These are phyloP conservation scores for Sebastes flavidus DNA, from an alignment of 2,797 vertebrate genomes.

Conservation along the genomic window DNA sequence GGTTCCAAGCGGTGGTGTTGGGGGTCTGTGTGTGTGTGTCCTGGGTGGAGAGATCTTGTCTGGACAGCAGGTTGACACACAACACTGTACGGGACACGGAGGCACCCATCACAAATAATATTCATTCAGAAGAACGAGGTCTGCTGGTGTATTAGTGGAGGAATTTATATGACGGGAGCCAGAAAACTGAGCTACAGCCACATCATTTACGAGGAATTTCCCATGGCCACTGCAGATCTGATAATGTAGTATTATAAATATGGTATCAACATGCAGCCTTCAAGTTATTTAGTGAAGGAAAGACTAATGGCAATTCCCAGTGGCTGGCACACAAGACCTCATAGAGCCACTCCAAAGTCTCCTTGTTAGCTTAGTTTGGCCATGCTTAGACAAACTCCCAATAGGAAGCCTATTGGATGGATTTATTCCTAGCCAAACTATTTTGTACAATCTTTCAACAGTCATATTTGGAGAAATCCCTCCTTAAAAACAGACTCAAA, in stretches of 20 bases:
- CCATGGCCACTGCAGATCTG: background rate
- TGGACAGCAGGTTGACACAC: constrained; percentile 56
- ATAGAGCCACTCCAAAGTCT: background rate
- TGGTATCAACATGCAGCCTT: constrained; percentile 1
- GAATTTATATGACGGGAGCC: constrained; percentile 57
- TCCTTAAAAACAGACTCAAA: background rate
- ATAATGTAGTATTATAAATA: constrained; percentile 8
- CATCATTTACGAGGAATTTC: constrained; percentile 54
- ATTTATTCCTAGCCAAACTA: too few relatives aligned
- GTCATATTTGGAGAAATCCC: background rate
- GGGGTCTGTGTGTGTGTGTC: constrained; percentile 33
- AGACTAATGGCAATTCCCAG: background rate
- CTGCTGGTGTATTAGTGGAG: constrained; percentile 39
- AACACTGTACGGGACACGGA: constrained; percentile 29
- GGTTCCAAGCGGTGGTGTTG: constrained; percentile 65
- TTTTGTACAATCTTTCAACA: background rate
- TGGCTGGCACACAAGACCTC: background rate
- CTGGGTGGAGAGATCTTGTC: constrained; percentile 65
- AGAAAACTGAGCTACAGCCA: constrained; percentile 23
- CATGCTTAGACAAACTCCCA: background rate
- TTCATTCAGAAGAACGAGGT: constrained; percentile 33
- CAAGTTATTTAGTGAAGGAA: background rate
- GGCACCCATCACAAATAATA: constrained; percentile 42
- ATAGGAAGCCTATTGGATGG: too few relatives aligned
- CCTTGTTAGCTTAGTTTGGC: background rate